Evolutionary conservation across 2,113 vertebrate species (phyloP).

Genomic region (Pseudopodoces humilis): DNA sequence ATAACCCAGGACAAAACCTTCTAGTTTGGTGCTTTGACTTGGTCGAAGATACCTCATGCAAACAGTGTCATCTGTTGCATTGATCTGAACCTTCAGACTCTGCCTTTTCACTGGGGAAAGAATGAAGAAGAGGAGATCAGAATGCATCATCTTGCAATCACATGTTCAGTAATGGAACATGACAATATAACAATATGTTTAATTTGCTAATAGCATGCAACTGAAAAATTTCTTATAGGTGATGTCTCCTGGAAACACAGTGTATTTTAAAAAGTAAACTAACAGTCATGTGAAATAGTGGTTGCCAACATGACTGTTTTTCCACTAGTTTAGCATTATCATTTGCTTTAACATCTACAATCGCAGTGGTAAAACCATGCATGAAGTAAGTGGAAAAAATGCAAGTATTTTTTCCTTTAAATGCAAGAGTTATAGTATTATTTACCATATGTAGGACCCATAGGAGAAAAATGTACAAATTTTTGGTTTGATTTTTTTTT

Average conservation of each 20-base stretch:
- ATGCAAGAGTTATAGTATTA: background rate
- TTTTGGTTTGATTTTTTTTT: background rate
- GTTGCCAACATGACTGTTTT: background rate
- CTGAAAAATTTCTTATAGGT: background rate
- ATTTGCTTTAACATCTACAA: background rate
- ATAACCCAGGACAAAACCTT: slow-evolving; percentile 94
- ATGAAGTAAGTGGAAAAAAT: background rate
- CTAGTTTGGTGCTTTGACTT: slow-evolving; percentile 81
- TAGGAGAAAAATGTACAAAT: background rate
- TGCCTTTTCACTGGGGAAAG: slow-evolving; percentile 82
- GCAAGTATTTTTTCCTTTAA: background rate
- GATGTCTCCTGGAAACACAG: background rate
- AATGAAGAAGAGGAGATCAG: background rate
- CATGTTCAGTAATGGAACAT: background rate
- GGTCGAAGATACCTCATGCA: slow-evolving; percentile 88
- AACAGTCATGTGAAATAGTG: background rate
- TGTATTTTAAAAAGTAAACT: background rate
- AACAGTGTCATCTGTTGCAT: slow-evolving; percentile 88
- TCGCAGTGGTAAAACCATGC: background rate
- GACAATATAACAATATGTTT: background rate
- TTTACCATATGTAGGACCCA: background rate
- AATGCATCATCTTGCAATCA: background rate
- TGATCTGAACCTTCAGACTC: slow-evolving; percentile 91
- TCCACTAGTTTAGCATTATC: background rate
- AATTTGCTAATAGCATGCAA: background rate